Percentiles rank a stretch among this genome's conserved stretches.
These are phyloP conservation scores for Lasioglossum albipes DNA, from an alignment of 1,140 invertebrate species.

Conservation along the genomic window DNA sequence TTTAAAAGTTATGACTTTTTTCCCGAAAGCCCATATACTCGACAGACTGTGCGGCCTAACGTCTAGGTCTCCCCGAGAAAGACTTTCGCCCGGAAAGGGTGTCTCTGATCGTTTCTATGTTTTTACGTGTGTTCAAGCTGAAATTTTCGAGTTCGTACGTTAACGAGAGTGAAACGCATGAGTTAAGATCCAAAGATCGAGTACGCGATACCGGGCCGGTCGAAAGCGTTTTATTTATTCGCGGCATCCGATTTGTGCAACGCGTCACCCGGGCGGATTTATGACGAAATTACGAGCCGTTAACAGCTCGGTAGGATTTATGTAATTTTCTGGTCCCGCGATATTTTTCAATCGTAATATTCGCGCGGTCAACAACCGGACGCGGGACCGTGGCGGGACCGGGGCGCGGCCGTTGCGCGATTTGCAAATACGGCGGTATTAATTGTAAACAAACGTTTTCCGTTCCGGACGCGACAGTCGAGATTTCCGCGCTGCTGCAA, in stretches of 20 bases:
- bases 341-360: constrained; percentile 21
- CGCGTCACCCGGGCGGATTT: constrained; percentile 7
- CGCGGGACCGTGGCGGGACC: neutral
- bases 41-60: too few species aligned
- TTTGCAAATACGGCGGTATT: constrained; percentile 7
- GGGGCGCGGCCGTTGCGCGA: neutral
- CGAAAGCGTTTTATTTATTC: constrained; percentile 1
- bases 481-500: constrained; percentile 21
- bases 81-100: too few species aligned
- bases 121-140: too few species aligned
- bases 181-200: neutral
- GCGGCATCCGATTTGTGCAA: neutral
- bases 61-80: too few species aligned
- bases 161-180: neutral
- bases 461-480: too few species aligned
- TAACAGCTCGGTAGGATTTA: constrained; percentile 15
- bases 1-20: too few species aligned
- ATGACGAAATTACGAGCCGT: constrained; percentile 25
- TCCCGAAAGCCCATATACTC: too few species aligned
- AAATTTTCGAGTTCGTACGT: too few species aligned
- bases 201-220: neutral
- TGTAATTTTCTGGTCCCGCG: neutral
- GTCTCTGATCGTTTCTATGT: too few species aligned
- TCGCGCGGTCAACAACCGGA: neutral
- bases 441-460: constrained; percentile 14